Evolutionary conservation across 2,797 vertebrate genomes (phyloP), one percentile per base, ranked within the genome.

Genomic region (Moxostoma hubbsi): DNA sequence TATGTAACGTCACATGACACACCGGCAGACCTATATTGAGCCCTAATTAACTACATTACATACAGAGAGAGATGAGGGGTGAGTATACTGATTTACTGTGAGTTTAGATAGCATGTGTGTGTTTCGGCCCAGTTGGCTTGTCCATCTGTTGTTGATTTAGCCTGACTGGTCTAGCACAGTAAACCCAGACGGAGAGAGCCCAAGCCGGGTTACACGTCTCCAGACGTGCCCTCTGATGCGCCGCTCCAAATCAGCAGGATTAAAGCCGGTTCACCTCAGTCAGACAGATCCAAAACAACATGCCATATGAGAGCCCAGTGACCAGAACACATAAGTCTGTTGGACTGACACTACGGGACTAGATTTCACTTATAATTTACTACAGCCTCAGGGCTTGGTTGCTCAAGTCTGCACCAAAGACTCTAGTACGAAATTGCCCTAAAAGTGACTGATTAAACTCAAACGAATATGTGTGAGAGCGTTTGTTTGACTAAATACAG

Each of bases 141-240:
- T 80, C 84, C 84, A 84, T 86, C 84, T 86, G 84, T 82, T 84
- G 70, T 73, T 73, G 7, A 72, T 75, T 63, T 80, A 67, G 67
- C 53, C 79, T 65, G 59, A 63, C 45, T 53, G 5, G 59, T 72
- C 77, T 64, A 71, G 61, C n/a, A 9, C 12, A 5, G 51, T 59
- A 59, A 75, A 61, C 64, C 77, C 68, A 77, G 70, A 82, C 70
- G 47, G 64, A 13, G 24, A 45, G 13, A 68, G 50, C 65, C 71
- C 51, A 79, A 75, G 72, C 75, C n/a, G 13, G 1, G 58, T 4
- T 50, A n/a, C 11, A 50, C 9, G n/a, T 54, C 69, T 15, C 49
- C 62, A 53, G 68, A 66, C 68, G 9, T 61, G 59, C 61, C 18
- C 67, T n/a, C 8, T n/a, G 50, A 45, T 51, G n/a, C 18, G 50